Base-by-base conservation (phyloP, 2,888 invertebrate species). In the Yponomeuta cagnagella region DNA sequence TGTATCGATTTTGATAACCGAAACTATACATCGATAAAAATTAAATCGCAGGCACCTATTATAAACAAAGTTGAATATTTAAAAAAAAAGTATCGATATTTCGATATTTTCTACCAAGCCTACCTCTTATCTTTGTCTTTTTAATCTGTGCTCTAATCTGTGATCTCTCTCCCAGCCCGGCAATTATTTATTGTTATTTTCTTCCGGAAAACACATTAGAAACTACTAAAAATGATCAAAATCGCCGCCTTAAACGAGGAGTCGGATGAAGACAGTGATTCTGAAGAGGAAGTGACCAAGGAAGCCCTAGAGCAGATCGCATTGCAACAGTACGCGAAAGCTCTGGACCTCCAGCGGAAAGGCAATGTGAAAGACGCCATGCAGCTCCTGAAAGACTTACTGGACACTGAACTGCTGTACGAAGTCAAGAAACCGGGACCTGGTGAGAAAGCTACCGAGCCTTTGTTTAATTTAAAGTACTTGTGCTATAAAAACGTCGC, bases 401-500 rank as follows among this genome's bases (percentile, higher is more conserved):
- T 95, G 43, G 93, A 94, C 71, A 94, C 94, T 1, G 93, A 94
- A 78, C 78, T 95, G 23, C 79, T 95, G 12, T 90, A 93, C 72
- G 93, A 94, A 76, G 92, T 95, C 9, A 88, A 92, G 72, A 92
- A 90, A 75, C 88, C 89, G 1, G 83, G 79, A 6, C 84, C 89
- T 63, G 90, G 93, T 70, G 94, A 94, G 75, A 94, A 94, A 78
- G 86, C 94, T 78, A 91, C 94, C 15, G 92, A 89, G n/a, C 93
- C 93, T 66, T 78, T 96, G 87, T 93, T 95, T 68, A 95, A 95
- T 70, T 93, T 98, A 71, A 96, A 97, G 80, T 98, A 97, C 86
- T 95, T 97, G 43, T 96, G 97, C 77, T 95, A 94, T 77, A 95
- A 96, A 79, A 98, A 98, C 85, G 93, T 98, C 52, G 97, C 95